Base-by-base conservation (phyloP, 2,888 invertebrate genomes). In the Lysandra coridon region DNA sequence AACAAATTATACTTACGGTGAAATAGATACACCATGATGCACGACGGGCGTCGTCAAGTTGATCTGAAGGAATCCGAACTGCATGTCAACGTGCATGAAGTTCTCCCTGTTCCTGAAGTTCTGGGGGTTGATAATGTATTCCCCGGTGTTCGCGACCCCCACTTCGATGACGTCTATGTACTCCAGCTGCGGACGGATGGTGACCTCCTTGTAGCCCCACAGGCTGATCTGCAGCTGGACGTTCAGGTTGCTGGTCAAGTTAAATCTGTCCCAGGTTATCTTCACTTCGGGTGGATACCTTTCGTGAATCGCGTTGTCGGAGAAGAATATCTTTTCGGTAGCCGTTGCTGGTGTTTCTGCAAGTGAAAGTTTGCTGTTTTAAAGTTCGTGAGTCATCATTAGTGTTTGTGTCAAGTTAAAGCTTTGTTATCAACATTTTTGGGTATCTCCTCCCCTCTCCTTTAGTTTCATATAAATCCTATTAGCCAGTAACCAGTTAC, bases 181-280 rank as follows among this genome's bases (percentile, higher is more conserved):
- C 81, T 98, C 95, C 75, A 98, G 92, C 86, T 98, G 97, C 0
- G 98, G 98, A 85, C 92, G 87, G 80, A 97, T 98, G 0, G 97
- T 97, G 0, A 96, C 96, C 90, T 98, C 98, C 78, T 97, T 96
- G 91, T 98, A 98, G 0, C 98, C 98, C 97, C 97, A 99, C 14
- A 99, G 89, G 0, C 97, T 97, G 84, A 99, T 97, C 83, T 96
- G 96, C 0, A 98, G 96, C 76, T 96, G 96, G 0, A 97, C 97
- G 85, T 97, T 97, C 60, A 95, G 92, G 87, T 97, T 98, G 62
- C 96, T 96, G 0, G 98, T 98, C 87, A 99, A 96, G 92, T 98
- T 98, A 86, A 96, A 96, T 53, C 96, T 96, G 85, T 97, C 96
- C 98, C 98, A 99, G 30, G 96, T 96, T 78, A 98, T 97, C 86